Evolutionary conservation across 2,888 invertebrate species (phyloP).

Genomic region (Deroplatys truncata): DNA sequence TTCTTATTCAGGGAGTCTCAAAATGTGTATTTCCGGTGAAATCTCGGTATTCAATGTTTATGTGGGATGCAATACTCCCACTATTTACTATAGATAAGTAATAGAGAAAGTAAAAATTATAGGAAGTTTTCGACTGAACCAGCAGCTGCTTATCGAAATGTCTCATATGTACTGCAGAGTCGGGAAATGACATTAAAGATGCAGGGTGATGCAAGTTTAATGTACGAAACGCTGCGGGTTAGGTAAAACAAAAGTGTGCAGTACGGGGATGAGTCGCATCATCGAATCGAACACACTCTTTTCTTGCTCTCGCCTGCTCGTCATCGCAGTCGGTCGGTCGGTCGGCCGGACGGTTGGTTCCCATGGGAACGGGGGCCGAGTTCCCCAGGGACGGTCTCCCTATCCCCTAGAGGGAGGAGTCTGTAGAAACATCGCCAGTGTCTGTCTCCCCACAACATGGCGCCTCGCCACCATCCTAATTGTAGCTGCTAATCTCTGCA

Average conservation of each 20-base stretch:
- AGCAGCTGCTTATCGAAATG: no score
- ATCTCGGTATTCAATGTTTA: no score
- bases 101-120: no score
- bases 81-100: no score
- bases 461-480: background rate
- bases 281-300: conserved; percentile 5
- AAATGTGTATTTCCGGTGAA: no score
- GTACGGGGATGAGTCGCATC: background rate
- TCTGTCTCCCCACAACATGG: conserved; percentile 10
- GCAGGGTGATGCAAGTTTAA: no score
- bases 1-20: no score
- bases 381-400: conserved; percentile 8
- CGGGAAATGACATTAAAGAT: background rate
- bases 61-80: no score
- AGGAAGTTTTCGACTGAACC: no score
- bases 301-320: background rate
- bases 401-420: conserved; percentile 26
- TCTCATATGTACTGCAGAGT: no score
- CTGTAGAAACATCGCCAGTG: conserved; percentile 3
- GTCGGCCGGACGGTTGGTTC: conserved; percentile 46
- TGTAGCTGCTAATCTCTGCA: background rate
- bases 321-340: background rate
- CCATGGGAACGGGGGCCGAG: conserved; percentile 50
- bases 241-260: background rate
- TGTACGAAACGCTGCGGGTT: background rate